Conservation (phyloP, 92 coral and sea anemone species). For the Epizoanthus rinbou region DNA sequence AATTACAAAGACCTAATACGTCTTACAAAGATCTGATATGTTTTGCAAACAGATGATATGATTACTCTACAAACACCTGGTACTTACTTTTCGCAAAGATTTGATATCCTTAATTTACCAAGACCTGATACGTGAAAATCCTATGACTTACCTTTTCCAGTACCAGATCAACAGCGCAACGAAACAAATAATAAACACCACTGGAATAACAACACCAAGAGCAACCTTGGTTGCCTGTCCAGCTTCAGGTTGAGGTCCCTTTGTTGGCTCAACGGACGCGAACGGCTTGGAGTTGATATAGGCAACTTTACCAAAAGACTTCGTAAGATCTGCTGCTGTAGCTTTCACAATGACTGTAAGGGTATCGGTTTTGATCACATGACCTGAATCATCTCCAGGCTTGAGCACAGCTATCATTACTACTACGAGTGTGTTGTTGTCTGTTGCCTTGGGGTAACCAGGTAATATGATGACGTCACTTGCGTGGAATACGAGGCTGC, state of each 20-base stretch:
- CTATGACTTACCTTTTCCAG: neutral
- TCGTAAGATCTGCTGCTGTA: neutral
- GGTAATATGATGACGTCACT: constrained; percentile 1
- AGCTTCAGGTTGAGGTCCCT: neutral
- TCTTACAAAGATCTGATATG: too few relatives aligned
- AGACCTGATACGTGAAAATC: too few relatives aligned
- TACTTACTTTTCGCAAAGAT: too few relatives aligned
- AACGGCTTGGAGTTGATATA: neutral
- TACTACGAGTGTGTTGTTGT: neutral
- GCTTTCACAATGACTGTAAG: neutral
- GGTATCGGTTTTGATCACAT: neutral
- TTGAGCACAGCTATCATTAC: constrained; percentile 3
- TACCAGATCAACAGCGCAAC: neutral
- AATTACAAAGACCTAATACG: too few relatives aligned
- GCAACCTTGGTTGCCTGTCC: neutral
- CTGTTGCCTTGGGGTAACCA: constrained; percentile 8
- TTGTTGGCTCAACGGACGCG: neutral
- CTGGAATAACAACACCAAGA: constrained; percentile 7
- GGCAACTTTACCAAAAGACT: neutral
- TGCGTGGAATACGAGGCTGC: neutral
- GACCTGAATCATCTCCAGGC: neutral
- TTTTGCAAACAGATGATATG: too few relatives aligned
- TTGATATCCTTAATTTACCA: too few relatives aligned
- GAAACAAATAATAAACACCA: neutral
- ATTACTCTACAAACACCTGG: too few relatives aligned